Conservation (phyloP, 1,140 invertebrate species). For the Coenobita brevimanus region DNA sequence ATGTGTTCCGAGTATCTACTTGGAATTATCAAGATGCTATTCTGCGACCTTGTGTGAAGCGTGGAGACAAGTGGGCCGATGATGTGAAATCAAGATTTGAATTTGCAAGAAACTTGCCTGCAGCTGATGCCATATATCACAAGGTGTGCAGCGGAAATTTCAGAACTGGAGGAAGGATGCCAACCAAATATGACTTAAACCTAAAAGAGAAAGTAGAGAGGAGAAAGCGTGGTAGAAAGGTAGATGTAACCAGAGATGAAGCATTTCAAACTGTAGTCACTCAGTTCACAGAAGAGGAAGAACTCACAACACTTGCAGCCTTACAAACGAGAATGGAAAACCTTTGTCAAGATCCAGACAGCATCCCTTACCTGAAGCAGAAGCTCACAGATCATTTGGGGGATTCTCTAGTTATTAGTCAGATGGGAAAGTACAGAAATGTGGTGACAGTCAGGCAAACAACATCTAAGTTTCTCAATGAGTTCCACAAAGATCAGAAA, state of each 20-base stretch:
- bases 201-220: conserved; percentile 9
- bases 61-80: conserved; percentile 5
- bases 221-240: neutral
- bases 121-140: conserved; percentile 20
- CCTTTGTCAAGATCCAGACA: neutral
- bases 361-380: conserved; percentile 14
- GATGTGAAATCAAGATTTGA: conserved; percentile 10
- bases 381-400: conserved; percentile 9
- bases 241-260: conserved; percentile 1
- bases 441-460: conserved; percentile 1
- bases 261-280: conserved; percentile 13
- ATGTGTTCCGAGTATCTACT: neutral
- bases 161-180: conserved; percentile 3
- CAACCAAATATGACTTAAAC: conserved; percentile 19
- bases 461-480: neutral
- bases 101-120: conserved; percentile 13
- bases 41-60: no score
- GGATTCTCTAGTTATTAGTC: conserved; percentile 20
- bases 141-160: conserved; percentile 21
- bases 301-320: conserved; percentile 6
- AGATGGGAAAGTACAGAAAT: conserved; percentile 6
- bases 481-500: conserved; percentile 6
- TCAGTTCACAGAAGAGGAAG: conserved; percentile 1
- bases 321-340: conserved; percentile 21
- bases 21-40: conserved; percentile 26